Evolutionary conservation across 2,888 invertebrate species (phyloP).

Genomic region (Urechis unicinctus): DNA sequence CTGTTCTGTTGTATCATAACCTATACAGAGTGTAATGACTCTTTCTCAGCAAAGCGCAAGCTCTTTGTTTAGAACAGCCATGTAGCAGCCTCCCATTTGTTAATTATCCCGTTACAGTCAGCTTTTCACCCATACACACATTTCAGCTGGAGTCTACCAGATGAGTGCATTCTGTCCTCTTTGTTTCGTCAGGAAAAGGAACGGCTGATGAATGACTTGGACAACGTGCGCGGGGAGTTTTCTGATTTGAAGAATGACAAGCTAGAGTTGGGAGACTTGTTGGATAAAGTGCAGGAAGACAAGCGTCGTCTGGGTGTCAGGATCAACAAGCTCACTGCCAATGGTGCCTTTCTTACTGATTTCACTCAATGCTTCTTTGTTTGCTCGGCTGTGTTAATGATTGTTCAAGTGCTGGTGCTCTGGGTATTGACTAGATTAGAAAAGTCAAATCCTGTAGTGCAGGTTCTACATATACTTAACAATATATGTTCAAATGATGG

Average conservation of each 20-base stretch:
- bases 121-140: too few species aligned
- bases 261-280: constrained; percentile 35
- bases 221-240: constrained; percentile 28
- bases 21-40: too few species aligned
- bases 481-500: too few species aligned
- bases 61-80: too few species aligned
- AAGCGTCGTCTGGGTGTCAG: constrained; percentile 41
- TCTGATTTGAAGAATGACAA: constrained; percentile 31
- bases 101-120: too few species aligned
- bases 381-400: not conserved
- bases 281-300: constrained; percentile 44
- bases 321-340: constrained; percentile 44
- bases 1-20: too few species aligned
- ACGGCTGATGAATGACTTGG: constrained; percentile 26
- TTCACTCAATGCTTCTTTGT: not conserved
- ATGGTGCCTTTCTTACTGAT: constrained; percentile 37
- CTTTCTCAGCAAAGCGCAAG: too few species aligned
- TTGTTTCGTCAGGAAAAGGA: constrained; percentile 29
- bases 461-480: not conserved
- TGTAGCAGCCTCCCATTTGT: too few species aligned
- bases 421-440: not conserved
- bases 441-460: not conserved
- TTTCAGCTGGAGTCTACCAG: too few species aligned
- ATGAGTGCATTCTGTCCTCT: too few species aligned
- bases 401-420: not conserved